Conservation (phyloP, 1,140 invertebrate genomes). For the Zaprionus lachaisei region DNA sequence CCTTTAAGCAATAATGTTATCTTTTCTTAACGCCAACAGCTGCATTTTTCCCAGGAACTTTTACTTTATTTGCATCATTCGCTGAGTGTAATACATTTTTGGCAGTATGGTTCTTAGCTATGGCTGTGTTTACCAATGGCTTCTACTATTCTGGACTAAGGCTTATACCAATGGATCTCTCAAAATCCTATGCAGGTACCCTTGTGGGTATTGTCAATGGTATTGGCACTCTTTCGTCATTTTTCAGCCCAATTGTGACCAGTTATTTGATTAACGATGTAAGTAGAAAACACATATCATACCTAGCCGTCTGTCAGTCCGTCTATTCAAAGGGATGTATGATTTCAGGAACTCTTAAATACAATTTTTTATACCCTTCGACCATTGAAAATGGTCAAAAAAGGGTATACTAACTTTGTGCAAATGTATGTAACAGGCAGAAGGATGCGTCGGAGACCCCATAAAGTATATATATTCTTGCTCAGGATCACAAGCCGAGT, state of each 20-base stretch:
- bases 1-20: background rate
- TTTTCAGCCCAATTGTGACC: conserved; percentile 90
- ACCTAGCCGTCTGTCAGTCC: too few species aligned
- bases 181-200: conserved; percentile 90
- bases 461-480: too few species aligned
- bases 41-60: conserved; percentile 44
- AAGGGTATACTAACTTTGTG: too few species aligned
- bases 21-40: conserved; percentile 20
- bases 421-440: too few species aligned
- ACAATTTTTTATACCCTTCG: too few species aligned
- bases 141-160: conserved; percentile 89
- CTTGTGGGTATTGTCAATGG: conserved; percentile 93
- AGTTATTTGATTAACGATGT: conserved; percentile 90
- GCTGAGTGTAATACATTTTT: conserved; percentile 34
- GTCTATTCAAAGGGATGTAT: too few species aligned
- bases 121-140: conserved; percentile 86
- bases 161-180: conserved; percentile 91
- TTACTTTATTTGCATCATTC: conserved; percentile 57
- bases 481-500: too few species aligned
- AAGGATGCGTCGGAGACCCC: too few species aligned
- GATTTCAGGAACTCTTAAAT: too few species aligned
- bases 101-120: conserved; percentile 47
- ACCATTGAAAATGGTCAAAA: too few species aligned
- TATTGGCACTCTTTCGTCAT: conserved; percentile 90
- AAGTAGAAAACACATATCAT: conserved; percentile 72